Evolutionary conservation across 2,113 vertebrate species (phyloP).

Genomic region (Oceanodroma tethys): DNA sequence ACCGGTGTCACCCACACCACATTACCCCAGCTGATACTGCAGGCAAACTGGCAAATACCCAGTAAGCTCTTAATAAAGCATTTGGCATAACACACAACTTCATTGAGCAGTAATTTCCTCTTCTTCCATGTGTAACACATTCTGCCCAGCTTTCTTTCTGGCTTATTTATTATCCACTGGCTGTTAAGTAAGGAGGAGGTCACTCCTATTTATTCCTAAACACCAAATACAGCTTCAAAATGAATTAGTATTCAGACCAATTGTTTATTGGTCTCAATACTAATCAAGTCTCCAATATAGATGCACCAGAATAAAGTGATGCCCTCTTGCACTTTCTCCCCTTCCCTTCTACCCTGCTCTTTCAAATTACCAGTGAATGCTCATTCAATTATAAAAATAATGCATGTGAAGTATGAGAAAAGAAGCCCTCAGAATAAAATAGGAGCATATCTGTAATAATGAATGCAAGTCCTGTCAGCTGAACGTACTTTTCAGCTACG

Average conservation of each 20-base stretch:
- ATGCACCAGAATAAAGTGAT: neutral
- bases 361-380: neutral
- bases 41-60: neutral
- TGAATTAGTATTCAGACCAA: neutral
- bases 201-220: neutral
- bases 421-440: neutral
- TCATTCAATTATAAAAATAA: neutral
- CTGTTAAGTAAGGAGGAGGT: neutral
- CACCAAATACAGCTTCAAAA: neutral
- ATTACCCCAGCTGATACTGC: neutral
- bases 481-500: neutral
- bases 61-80: neutral
- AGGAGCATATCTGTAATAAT: neutral
- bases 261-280: neutral
- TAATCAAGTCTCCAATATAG: neutral
- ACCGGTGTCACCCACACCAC: neutral
- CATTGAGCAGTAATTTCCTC: neutral
- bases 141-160: neutral
- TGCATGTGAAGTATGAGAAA: neutral
- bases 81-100: neutral
- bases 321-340: neutral
- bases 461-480: neutral
- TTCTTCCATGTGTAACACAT: neutral
- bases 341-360: neutral
- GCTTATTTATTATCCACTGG: neutral